phyloP scores from a whole-genome alignment of 2,888 invertebrate genomes.

The Hedychridium roseum region DNA sequence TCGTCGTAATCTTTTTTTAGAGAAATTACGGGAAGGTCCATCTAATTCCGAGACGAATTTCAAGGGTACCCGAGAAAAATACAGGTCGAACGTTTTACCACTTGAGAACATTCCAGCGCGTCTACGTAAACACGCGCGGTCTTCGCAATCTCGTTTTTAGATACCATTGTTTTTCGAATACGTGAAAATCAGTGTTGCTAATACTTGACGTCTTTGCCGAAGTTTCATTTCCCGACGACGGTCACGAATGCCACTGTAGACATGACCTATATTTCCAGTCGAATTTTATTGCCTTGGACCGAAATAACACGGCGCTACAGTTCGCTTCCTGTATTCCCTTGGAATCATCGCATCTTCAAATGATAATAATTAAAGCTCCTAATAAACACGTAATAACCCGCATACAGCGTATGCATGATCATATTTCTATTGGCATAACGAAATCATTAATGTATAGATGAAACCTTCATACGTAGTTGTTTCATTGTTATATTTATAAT shows the following conservation, averaged over 20 bases:
- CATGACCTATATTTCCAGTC: conserved; percentile 48
- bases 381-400: too few relatives aligned
- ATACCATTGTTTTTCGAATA: background rate
- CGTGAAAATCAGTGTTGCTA: background rate
- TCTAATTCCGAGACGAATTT: conserved; percentile 25
- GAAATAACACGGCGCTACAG: conserved; percentile 48
- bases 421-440: too few relatives aligned
- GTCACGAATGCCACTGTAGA: conserved; percentile 28
- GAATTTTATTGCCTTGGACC: conserved; percentile 43
- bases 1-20: background rate
- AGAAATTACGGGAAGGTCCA: background rate
- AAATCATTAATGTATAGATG: too few relatives aligned
- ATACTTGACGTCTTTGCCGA: background rate
- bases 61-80: conserved; percentile 37
- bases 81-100: conserved; percentile 20
- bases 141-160: conserved; percentile 4
- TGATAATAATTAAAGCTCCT: too few relatives aligned
- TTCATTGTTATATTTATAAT: too few relatives aligned
- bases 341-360: too few relatives aligned
- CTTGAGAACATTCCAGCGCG: conserved; percentile 36
- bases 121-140: conserved; percentile 19
- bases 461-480: too few relatives aligned
- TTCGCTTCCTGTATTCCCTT: conserved; percentile 39
- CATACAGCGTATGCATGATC: too few relatives aligned
- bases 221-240: too few relatives aligned